Evolutionary conservation across 1,140 invertebrate genomes (phyloP).

Genomic region (Drosophila fuyamai): DNA sequence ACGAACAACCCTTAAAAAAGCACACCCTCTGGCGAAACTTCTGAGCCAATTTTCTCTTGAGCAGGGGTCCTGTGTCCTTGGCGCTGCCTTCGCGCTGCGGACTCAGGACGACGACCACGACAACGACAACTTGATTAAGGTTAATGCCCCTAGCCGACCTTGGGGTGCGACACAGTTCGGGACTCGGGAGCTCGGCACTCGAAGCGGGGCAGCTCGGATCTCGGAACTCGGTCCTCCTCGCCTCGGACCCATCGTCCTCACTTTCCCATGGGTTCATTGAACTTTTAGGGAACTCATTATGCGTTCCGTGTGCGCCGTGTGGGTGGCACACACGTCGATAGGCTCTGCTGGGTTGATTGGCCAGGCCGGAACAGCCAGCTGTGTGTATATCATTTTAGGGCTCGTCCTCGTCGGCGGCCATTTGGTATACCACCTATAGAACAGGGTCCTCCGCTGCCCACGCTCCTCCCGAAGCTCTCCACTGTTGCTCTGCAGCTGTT

Average conservation of each 20-base stretch:
- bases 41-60: slow-evolving; percentile 72
- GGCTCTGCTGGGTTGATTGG: slow-evolving; percentile 53
- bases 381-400: slow-evolving; percentile 63
- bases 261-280: slow-evolving; percentile 75
- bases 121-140: slow-evolving; percentile 74
- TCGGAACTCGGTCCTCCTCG: slow-evolving; percentile 15
- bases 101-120: slow-evolving; percentile 57
- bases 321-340: slow-evolving; percentile 38
- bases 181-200: slow-evolving; percentile 28
- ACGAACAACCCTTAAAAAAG: slow-evolving; percentile 66
- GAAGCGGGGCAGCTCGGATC: not conserved
- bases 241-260: slow-evolving; percentile 50
- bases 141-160: slow-evolving; percentile 84
- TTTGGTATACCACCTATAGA: slow-evolving; percentile 6
- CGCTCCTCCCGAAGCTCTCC: slow-evolving; percentile 9
- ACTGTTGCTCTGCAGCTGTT: slow-evolving; percentile 57
- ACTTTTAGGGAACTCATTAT: slow-evolving; percentile 77
- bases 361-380: slow-evolving; percentile 20
- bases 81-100: slow-evolving; percentile 50
- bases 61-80: slow-evolving; percentile 68
- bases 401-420: slow-evolving; percentile 51
- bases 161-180: slow-evolving; percentile 80
- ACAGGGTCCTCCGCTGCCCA: slow-evolving; percentile 5
- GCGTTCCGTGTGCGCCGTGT: slow-evolving; percentile 40
- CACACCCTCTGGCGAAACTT: slow-evolving; percentile 62